These are phyloP conservation scores for Listronotus bonariensis DNA, from an alignment of 1,140 invertebrate species.

Conservation along the genomic window DNA sequence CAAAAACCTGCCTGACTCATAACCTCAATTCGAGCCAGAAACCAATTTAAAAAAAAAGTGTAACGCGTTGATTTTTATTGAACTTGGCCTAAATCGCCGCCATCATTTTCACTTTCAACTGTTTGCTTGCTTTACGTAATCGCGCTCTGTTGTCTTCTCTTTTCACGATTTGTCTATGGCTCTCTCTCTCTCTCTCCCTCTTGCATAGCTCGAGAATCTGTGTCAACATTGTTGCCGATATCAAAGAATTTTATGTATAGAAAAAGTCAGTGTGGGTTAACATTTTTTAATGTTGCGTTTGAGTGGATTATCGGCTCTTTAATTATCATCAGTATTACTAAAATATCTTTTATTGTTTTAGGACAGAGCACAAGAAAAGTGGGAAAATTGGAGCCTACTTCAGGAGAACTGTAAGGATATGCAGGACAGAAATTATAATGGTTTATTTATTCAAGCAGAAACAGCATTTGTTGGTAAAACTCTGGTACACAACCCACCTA, in stretches of 20 bases:
- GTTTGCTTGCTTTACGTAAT: constrained; percentile 43
- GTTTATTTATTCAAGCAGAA: too few relatives aligned
- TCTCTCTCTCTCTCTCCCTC: constrained; percentile 2
- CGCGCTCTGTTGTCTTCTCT: constrained; percentile 28
- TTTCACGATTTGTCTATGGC: constrained; percentile 2
- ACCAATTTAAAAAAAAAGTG: constrained; percentile 25
- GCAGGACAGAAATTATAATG: too few relatives aligned
- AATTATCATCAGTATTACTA: too few relatives aligned
- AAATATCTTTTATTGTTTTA: too few relatives aligned
- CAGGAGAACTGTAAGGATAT: too few relatives aligned
- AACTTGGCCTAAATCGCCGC: constrained; percentile 37
- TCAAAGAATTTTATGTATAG: background rate
- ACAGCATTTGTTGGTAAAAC: too few relatives aligned
- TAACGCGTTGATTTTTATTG: constrained; percentile 29
- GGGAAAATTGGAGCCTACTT: too few relatives aligned
- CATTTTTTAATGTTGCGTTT: too few relatives aligned
- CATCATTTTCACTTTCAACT: constrained; percentile 42
- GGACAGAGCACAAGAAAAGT: too few relatives aligned
- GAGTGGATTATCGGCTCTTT: too few relatives aligned
- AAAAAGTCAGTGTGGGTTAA: too few relatives aligned
- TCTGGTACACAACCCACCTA: too few relatives aligned
- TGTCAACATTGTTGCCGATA: constrained; percentile 14
- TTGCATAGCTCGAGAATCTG: constrained; percentile 4
- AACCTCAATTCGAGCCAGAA: constrained; percentile 20
- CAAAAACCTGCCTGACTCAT: constrained; percentile 21